Evolutionary conservation across 2,113 vertebrate species (phyloP), one percentile per base, ranked within the genome.

Genomic region (Corythornis cristatus): DNA sequence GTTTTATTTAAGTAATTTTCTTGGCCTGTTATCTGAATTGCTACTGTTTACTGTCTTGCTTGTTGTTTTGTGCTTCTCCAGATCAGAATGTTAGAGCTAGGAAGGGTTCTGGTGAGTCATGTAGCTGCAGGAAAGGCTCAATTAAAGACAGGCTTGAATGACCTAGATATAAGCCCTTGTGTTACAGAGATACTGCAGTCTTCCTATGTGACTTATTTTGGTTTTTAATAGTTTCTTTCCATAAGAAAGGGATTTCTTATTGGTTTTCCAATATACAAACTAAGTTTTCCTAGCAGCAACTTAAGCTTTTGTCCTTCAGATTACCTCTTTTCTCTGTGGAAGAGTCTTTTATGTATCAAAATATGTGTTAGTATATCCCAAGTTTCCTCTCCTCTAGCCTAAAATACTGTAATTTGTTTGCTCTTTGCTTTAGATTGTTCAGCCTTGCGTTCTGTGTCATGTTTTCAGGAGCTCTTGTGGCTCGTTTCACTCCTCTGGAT

Each of bases 61-160:
- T 82, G 31, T 78, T 89, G 82, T 94, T 42, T 80, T 83, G 81
- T 91, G 60, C 77, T 88, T 93, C 82, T 80, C 46, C 0, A 11
- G 75, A 64, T 85, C 67, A 37, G 79, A 76, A 50, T 3, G 1
- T 50, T 54, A 58, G 56, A 91, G 79, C 43, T 77, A 42, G 85
- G 68, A 83, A 66, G 83, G 68, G 23, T 87, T 95, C 40, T 86
- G 62, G 92, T 95, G 93, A 96, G 88, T 96, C 88, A 95, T 53
- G 68, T 93, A 96, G 96, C 95, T 92, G 25, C 85, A 71, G 93
- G 96, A 94, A 89, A 95, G 68, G 75, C 88, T 89, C 83, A 70
- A 90, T 82, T 96, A 83, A 95, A 88, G 79, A 77, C 8, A 83
- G 67, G 73, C 64, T 74, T 66, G 79, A 77, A 62, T 88, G 88